Conservation (phyloP, 1,140 invertebrate species). For the Pollicipes pollicipes region DNA sequence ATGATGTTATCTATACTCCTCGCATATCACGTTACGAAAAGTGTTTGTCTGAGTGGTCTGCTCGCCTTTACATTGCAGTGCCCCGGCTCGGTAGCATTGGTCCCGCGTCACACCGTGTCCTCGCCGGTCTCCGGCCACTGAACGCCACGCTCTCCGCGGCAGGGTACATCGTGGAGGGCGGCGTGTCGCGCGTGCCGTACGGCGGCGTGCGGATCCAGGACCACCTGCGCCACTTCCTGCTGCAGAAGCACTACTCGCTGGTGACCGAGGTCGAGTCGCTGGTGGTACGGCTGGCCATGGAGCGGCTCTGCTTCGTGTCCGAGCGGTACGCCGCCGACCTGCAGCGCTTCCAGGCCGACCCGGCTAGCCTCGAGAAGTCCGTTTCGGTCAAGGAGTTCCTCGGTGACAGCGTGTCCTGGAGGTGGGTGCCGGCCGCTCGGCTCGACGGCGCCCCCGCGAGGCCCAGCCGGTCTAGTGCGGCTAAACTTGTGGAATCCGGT, state of each 20-base stretch:
- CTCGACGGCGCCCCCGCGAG: no score
- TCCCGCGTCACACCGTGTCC: no score
- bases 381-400: not conserved
- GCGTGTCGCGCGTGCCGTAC: constrained; percentile 33
- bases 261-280: constrained; percentile 20
- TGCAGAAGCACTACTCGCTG: constrained; percentile 22
- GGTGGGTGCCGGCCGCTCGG: no score
- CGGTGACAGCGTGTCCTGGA: no score
- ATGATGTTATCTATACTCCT: no score
- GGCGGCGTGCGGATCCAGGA: constrained; percentile 36
- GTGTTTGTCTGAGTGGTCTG: no score
- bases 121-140: no score
- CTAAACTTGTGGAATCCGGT: no score
- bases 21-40: no score
- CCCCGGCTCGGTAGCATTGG: no score
- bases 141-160: constrained; percentile 11
- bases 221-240: constrained; percentile 27
- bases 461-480: no score
- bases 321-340: not conserved
- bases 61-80: no score
- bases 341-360: not conserved
- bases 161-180: constrained; percentile 34
- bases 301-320: not conserved
- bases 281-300: not conserved
- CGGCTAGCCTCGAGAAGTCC: not conserved